Percentiles rank a stretch among this genome's conserved stretches.
These are phyloP conservation scores for Pygoscelis antarcticus DNA, from an alignment of 2,113 vertebrate genomes.

Conservation along the genomic window DNA sequence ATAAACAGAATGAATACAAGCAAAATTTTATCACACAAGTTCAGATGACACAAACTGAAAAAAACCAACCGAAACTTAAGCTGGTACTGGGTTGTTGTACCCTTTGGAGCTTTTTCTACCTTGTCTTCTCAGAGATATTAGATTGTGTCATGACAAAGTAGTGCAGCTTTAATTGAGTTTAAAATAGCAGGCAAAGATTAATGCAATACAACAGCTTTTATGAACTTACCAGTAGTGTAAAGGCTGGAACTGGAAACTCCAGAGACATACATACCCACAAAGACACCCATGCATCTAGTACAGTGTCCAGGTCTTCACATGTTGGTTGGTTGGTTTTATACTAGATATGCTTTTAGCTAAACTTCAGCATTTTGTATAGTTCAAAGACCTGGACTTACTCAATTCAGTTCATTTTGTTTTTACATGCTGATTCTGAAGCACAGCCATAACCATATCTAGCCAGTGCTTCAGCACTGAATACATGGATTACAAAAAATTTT, in stretches of 20 bases:
- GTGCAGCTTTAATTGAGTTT: background rate
- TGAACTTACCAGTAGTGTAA: background rate
- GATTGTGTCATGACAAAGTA: background rate
- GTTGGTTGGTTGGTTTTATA: background rate
- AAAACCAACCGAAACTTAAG: background rate
- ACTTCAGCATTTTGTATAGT: background rate
- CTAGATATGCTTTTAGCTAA: background rate
- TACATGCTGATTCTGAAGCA: background rate
- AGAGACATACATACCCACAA: background rate
- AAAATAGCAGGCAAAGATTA: background rate
- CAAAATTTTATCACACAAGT: background rate
- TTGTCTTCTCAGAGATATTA: background rate
- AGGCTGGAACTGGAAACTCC: background rate
- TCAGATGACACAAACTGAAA: background rate
- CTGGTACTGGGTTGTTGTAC: background rate
- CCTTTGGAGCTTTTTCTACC: background rate
- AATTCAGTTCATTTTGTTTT: background rate
- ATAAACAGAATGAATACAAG: background rate
- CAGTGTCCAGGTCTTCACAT: background rate
- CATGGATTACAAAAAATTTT: background rate
- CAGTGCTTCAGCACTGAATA: background rate
- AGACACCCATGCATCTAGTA: background rate
- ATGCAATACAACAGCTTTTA: background rate
- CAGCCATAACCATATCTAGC: background rate
- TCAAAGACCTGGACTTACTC: background rate